A percentile compares a stretch with the other conserved stretches of the same genome.
Evolutionary conservation across 2,888 invertebrate species (phyloP).

Genomic region (Ganaspis brasiliensis): DNA sequence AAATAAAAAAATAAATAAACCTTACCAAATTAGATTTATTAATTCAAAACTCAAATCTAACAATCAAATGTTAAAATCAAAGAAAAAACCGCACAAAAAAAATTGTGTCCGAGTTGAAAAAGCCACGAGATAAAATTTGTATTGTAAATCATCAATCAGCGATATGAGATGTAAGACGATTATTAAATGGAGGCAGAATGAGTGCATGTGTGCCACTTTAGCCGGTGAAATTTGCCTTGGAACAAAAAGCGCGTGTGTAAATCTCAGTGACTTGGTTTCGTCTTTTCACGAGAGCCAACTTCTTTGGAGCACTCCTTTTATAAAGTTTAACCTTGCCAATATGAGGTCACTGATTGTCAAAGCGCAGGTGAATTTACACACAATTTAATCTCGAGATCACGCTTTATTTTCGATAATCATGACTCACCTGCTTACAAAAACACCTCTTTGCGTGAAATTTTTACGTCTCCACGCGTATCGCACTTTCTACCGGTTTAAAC

Average conservation of each 20-base stretch:
- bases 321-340: conserved; percentile 12
- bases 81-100: too few relatives aligned
- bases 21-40: too few relatives aligned
- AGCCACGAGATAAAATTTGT: too few relatives aligned
- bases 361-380: conserved; percentile 29
- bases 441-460: conserved; percentile 53
- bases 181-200: conserved; percentile 15
- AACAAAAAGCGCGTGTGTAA: conserved; percentile 6
- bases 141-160: too few relatives aligned
- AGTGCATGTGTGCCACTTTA: conserved; percentile 29
- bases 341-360: background rate
- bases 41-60: too few relatives aligned
- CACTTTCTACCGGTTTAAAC: conserved; percentile 42
- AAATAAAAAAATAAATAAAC: too few relatives aligned
- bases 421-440: conserved; percentile 62
- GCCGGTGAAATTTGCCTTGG: conserved; percentile 28
- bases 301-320: conserved; percentile 4
- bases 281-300: background rate
- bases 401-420: conserved; percentile 56
- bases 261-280: background rate
- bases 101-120: too few relatives aligned
- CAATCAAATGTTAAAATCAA: too few relatives aligned
- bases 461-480: conserved; percentile 48
- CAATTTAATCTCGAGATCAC: conserved; percentile 31
- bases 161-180: background rate